phyloP scores from a whole-genome alignment of 2,113 vertebrate genomes.

The Bubalus kerabau region DNA sequence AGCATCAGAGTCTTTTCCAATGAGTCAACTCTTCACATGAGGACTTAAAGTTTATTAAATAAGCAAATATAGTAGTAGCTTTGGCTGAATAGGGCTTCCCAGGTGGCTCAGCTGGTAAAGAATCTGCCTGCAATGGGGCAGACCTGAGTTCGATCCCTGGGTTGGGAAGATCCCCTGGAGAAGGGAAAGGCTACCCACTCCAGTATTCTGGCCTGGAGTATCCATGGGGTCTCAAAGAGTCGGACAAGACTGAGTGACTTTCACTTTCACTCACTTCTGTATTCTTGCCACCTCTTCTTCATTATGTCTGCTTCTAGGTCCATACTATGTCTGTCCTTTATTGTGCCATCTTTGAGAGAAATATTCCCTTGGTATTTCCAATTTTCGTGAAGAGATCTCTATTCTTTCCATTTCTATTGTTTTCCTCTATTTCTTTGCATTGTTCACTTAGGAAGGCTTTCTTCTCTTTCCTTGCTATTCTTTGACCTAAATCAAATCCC shows the following conservation, averaged over 20 bases:
- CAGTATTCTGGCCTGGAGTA: neutral
- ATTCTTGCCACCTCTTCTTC: neutral
- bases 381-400: neutral
- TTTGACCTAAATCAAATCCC: neutral
- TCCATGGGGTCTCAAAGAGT: neutral
- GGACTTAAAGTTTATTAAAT: neutral
- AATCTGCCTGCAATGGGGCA: neutral
- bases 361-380: neutral
- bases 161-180: neutral
- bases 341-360: neutral
- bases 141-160: neutral
- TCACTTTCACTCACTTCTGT: neutral
- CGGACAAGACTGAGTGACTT: fast-evolving
- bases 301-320: neutral
- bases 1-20: no score
- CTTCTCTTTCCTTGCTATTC: neutral
- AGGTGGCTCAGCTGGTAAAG: neutral
- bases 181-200: neutral
- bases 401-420: neutral
- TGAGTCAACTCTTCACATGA: no score
- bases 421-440: neutral
- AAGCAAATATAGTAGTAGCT: neutral
- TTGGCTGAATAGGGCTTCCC: neutral
- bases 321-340: neutral
- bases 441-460: neutral